A percentile compares a stretch with the other conserved stretches of the same genome.
phyloP scores from a whole-genome alignment of 2,113 vertebrate species.

The Atlantisia rogersi region DNA sequence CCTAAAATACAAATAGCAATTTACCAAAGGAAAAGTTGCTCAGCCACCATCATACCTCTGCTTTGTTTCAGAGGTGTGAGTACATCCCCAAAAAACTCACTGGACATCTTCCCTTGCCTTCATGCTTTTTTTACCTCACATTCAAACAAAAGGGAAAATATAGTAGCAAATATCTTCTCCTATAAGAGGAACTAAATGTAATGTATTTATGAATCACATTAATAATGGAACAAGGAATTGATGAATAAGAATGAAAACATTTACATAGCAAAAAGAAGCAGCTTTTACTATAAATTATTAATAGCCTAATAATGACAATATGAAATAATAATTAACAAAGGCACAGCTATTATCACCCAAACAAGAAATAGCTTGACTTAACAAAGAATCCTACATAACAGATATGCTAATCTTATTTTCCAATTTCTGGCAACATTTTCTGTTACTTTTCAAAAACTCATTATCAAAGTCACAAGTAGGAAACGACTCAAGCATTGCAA shows the following conservation, averaged over 20 bases:
- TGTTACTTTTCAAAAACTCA: constrained; percentile 70
- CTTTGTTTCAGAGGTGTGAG: not conserved
- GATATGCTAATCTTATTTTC: constrained; percentile 49
- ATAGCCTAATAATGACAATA: constrained; percentile 68
- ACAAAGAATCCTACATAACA: constrained; percentile 32
- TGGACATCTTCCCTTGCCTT: not conserved
- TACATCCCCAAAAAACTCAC: not conserved
- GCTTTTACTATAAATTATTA: constrained; percentile 67
- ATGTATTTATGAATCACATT: constrained; percentile 57
- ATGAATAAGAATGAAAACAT: constrained; percentile 64
- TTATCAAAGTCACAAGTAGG: constrained; percentile 58
- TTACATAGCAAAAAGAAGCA: constrained; percentile 49
- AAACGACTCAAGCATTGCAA: constrained; percentile 35
- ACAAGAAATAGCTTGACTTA: constrained; percentile 47
- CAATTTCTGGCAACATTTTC: constrained; percentile 56
- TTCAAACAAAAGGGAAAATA: not conserved
- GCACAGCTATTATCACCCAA: constrained; percentile 32
- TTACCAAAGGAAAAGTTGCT: not conserved
- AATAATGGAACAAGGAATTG: constrained; percentile 61
- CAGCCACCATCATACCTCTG: not conserved
- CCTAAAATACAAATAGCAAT: not conserved
- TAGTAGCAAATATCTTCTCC: not conserved
- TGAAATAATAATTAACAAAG: constrained; percentile 75
- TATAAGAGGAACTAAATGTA: constrained; percentile 21
- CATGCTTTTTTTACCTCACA: not conserved